Conservation (phyloP, 2,888 invertebrate species). For the Nemoura dubitans region DNA sequence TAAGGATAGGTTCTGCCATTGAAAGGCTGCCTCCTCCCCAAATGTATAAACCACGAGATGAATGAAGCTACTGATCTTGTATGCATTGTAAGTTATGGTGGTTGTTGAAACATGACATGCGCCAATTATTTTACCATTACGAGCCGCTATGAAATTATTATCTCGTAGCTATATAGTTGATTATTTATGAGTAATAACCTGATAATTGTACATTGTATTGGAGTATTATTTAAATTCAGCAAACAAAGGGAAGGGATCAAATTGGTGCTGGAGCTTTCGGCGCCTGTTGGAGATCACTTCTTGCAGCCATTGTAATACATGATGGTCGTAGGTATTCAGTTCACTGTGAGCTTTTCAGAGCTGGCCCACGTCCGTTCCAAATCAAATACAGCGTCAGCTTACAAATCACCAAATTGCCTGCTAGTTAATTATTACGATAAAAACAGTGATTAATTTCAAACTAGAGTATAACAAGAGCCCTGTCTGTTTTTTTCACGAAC, state of each 20-base stretch:
- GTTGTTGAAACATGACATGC: neutral
- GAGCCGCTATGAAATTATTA: neutral
- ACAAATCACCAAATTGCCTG: neutral
- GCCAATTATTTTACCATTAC: conserved; percentile 12
- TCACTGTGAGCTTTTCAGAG: neutral
- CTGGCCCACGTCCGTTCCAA: neutral
- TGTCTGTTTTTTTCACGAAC: neutral
- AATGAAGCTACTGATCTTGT: neutral
- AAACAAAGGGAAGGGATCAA: neutral
- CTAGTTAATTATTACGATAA: neutral
- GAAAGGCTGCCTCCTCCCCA: neutral
- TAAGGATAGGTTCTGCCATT: neutral
- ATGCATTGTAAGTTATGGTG: neutral
- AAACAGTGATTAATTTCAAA: neutral
- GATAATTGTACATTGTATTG: neutral
- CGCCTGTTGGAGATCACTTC: neutral
- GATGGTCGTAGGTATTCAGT: no score
- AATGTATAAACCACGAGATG: neutral
- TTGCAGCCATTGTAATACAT: neutral
- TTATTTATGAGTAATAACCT: conserved; percentile 5
- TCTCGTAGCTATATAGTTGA: conserved; percentile 8
- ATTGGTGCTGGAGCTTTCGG: neutral
- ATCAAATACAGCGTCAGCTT: neutral
- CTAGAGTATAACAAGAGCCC: neutral
- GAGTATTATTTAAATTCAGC: conserved; percentile 7